A percentile compares a stretch with the other conserved stretches of the same genome.
Conservation (phyloP, 2,797 vertebrate species). For the Peromyscus aztecus region DNA sequence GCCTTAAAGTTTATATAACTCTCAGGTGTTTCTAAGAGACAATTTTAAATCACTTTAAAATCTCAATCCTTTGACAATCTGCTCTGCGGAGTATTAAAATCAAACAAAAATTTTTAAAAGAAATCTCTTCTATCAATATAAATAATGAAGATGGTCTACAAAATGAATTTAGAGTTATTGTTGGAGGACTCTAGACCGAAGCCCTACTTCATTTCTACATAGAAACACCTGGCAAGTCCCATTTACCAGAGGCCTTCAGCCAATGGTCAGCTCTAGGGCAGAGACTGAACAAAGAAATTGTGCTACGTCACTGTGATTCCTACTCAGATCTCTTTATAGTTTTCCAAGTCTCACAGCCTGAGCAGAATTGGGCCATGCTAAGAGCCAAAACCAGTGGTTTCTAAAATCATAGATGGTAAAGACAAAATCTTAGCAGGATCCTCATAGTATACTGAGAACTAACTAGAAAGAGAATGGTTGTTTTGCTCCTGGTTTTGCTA, state of each 20-base stretch:
- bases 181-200: background rate
- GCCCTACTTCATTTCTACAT: background rate
- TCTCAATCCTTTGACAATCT: background rate
- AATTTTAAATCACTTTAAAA: conserved; percentile 19
- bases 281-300: background rate
- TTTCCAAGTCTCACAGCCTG: background rate
- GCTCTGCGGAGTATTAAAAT: conserved; percentile 16
- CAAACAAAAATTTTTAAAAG: conserved; percentile 3
- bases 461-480: background rate
- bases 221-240: background rate
- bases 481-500: background rate
- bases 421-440: background rate
- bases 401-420: background rate
- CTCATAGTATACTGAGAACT: background rate
- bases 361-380: background rate
- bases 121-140: background rate
- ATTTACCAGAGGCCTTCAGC: background rate
- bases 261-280: background rate
- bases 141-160: conserved; percentile 6
- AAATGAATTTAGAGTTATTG: background rate
- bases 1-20: conserved; percentile 14
- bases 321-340: background rate
- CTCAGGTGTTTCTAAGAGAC: conserved; percentile 1
- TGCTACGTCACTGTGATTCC: background rate
- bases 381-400: background rate